A percentile compares a stretch with the other conserved stretches of the same genome.
Conservation (phyloP, 2,888 invertebrate genomes). For the Pogonocherus hispidulus region DNA sequence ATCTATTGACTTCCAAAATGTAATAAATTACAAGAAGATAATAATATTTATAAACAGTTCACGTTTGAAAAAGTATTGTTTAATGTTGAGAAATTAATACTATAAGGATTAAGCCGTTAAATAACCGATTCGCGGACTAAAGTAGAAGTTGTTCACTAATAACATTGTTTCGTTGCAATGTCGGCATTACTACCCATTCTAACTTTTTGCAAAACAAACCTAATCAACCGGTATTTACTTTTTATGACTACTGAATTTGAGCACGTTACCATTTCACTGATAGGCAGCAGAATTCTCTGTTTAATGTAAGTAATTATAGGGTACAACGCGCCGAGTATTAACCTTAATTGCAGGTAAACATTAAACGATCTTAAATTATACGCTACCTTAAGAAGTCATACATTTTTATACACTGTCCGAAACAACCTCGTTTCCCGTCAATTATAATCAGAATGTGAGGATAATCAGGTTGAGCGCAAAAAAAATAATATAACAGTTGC, state of each 20-base stretch:
- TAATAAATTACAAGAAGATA: no score
- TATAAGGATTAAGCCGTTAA: no score
- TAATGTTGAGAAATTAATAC: no score
- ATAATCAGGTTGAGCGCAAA: neutral
- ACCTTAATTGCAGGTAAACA: slow-evolving; percentile 36
- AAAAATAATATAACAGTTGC: no score
- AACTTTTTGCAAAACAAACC: neutral
- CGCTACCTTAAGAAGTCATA: slow-evolving; percentile 29
- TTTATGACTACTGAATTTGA: slow-evolving; percentile 33
- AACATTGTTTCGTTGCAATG: no score
- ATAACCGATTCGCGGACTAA: no score
- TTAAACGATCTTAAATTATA: slow-evolving; percentile 38
- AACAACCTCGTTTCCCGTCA: slow-evolving; percentile 17
- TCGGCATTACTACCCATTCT: neutral
- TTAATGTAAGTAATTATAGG: slow-evolving; percentile 36
- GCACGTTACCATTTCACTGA: slow-evolving; percentile 25
- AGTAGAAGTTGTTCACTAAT: no score
- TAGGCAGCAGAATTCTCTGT: slow-evolving; percentile 27
- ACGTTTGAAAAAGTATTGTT: no score
- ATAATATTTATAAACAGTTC: no score
- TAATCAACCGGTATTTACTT: slow-evolving; percentile 9
- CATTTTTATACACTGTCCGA: slow-evolving; percentile 27
- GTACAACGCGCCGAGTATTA: slow-evolving; percentile 32
- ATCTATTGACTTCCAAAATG: no score
- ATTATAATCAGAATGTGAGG: slow-evolving; percentile 16